These are phyloP conservation scores for Thryonomys swinderianus DNA, from an alignment of 2,113 vertebrate genomes.

Conservation along the genomic window DNA sequence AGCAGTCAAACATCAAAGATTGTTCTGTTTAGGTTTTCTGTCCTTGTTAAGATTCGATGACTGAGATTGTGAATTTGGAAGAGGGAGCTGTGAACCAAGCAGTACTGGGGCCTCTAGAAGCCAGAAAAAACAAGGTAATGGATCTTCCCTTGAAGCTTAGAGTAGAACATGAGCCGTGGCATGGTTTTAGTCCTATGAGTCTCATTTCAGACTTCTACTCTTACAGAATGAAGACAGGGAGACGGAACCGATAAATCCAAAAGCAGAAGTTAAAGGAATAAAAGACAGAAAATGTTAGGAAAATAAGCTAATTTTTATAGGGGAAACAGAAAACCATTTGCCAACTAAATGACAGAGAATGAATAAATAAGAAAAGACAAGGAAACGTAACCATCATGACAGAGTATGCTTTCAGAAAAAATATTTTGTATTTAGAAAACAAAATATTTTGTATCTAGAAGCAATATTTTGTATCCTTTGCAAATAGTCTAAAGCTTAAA, in stretches of 20 bases:
- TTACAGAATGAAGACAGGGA: background rate
- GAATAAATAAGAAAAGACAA: background rate
- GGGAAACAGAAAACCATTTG: background rate
- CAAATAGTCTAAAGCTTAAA: background rate
- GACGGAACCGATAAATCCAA: background rate
- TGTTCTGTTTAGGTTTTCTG: background rate
- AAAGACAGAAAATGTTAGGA: background rate
- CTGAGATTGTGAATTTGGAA: background rate
- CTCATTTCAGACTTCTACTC: background rate
- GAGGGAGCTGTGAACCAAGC: background rate
- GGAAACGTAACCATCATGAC: background rate
- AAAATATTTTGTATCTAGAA: too few relatives aligned
- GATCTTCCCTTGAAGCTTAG: background rate
- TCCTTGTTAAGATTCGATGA: background rate
- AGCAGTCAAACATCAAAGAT: background rate
- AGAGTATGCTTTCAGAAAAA: background rate
- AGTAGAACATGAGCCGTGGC: background rate
- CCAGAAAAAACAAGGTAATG: too few relatives aligned
- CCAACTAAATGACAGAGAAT: background rate
- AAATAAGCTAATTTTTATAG: background rate
- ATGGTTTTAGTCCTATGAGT: background rate
- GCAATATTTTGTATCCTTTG: background rate
- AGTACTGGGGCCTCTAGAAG: background rate
- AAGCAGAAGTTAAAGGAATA: background rate
- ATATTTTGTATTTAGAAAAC: too few relatives aligned